Evolutionary conservation across 1,140 invertebrate species (phyloP), one percentile per base, ranked within the genome.

Genomic region (Trialeurodes vaporariorum): DNA sequence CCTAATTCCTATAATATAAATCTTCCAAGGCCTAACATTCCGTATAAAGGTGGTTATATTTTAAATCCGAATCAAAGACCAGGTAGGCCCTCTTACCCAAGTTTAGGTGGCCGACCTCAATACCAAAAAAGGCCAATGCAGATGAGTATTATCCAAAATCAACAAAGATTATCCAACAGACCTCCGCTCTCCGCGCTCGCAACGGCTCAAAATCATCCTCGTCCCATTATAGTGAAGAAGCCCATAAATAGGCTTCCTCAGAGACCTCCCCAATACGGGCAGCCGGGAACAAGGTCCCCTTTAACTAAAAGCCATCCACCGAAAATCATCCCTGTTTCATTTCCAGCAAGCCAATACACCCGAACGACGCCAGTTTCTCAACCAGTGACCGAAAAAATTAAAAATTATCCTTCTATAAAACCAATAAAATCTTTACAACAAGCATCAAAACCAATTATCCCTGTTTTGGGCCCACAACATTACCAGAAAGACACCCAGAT

Each of bases 311-410:
- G 34, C 34, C 34, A 49, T 5, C 34, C 34, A 9, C 34, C 34
- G 34, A 65, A 65, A 22, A 65, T 40, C 27, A 40, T 65, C 1
- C 22, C 40, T 26, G 27, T 59, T 63, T 27, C 64, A 23, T 63
- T 25, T 1, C 34, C 25, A 17, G 62, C 58, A 12, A 58, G 61
- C 5, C 5, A 49, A 17, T 49, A 49, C 34, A 49, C 5, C 34
- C 34, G 34, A 49, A 49, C 34, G 17, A 49, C 34, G 17, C 34
- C 34, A 5, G 17, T 9, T 17, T 5, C 17, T 17, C 34, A 49
- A 49, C 11, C 64, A 26, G 27, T 63, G 1, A 25, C 65, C 21
- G 70, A 68, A 5, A 70, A 70, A 25, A 69, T 64, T 11, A 70
- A 69, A 62, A 59, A 67, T 25, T 69, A 66, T 22, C 27, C 27